These are phyloP conservation scores for Chamaetylas fuelleborni DNA, from an alignment of 2,113 vertebrate genomes.

Conservation along the genomic window DNA sequence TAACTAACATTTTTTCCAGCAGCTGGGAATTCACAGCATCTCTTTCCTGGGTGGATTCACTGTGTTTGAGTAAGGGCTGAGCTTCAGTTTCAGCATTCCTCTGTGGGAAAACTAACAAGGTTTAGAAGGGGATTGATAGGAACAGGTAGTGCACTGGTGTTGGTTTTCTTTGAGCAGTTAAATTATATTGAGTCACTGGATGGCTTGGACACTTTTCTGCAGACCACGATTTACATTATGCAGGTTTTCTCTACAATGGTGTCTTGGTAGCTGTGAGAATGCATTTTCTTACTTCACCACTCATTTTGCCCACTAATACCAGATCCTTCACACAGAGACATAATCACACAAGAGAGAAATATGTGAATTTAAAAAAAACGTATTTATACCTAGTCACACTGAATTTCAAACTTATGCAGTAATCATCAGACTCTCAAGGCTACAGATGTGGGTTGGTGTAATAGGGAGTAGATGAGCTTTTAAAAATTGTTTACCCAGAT, in stretches of 20 bases:
- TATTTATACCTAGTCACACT: neutral
- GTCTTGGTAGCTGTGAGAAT: neutral
- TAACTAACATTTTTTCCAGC: neutral
- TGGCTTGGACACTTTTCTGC: neutral
- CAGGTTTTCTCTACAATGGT: neutral
- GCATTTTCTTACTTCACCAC: neutral
- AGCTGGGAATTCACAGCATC: neutral
- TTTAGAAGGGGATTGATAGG: neutral
- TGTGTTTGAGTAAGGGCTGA: neutral
- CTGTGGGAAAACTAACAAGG: neutral
- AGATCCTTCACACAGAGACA: neutral
- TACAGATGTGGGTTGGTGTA: neutral
- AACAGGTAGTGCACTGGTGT: neutral
- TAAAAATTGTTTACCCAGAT: neutral
- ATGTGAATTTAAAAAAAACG: neutral
- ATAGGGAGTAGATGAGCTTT: neutral
- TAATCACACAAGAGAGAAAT: neutral
- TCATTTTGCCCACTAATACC: neutral
- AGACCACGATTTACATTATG: neutral
- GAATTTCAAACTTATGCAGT: neutral
- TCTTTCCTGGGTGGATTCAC: neutral
- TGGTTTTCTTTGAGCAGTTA: neutral
- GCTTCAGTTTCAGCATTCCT: neutral
- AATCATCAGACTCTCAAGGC: neutral
- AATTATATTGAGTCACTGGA: neutral